Evolutionary conservation across 2,888 invertebrate species (phyloP), one percentile per base, ranked within the genome.

Genomic region (Lochmaea capreae): DNA sequence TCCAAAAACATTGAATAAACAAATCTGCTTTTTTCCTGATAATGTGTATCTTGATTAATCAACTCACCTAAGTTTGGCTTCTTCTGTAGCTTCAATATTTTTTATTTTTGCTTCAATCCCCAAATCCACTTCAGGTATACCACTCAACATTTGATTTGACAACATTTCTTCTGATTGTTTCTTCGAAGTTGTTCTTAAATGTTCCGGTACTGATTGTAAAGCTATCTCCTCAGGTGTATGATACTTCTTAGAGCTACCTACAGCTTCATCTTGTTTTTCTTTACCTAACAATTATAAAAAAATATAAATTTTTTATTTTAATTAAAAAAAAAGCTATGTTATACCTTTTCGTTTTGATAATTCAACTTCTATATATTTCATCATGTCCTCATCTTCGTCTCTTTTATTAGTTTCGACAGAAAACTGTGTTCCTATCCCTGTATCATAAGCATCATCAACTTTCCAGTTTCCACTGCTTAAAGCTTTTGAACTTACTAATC

Each of bases 101-200:
- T 93, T 94, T 77, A 99, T 99, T 89, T 99, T 98, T 0, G 97
- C 97, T 84, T 98, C 97, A 81, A 99, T 98, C n/a, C 99, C 99
- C 68, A 99, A 90, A 88, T 99, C 99, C 0, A 99, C 97, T 89
- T 99, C 99, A 0, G 99, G 99, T 79, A 99, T 99, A 52, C 99
- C 99, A 84, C 97, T 98, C 5, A 99, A 89, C 99, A 99, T 99
- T 90, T 99, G 99, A 90, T 99, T 98, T 3, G 99, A 99, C 82
- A 99, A 91, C 97, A 99, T 98, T 89, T 99, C 99, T 87, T 99
- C 99, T 2, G 96, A 97, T 84, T 94, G 91, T 81, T 96, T 95
- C 0, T 94, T 92, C 0, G 96, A 94, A 1, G 96, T 95, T 73
- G 94, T 92, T 74, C 97, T 89, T 67, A 85, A 78, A 74, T 85